A percentile compares a stretch with the other conserved stretches of the same genome.
Conservation (phyloP, 2,888 invertebrate genomes). For the Callimorpha dominula region DNA sequence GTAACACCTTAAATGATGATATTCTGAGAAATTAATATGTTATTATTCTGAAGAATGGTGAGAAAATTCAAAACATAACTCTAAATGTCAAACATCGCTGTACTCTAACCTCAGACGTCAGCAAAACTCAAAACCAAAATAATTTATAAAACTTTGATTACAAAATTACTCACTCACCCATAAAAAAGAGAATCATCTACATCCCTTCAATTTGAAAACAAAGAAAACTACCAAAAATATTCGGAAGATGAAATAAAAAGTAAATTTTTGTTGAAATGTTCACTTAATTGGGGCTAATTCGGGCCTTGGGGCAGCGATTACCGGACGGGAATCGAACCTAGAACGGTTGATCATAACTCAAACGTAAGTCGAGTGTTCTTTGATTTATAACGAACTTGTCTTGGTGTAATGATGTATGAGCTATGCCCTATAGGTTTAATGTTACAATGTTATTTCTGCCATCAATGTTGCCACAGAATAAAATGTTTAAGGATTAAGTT, state of each 20-base stretch:
- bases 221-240: slow-evolving; percentile 42
- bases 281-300: slow-evolving; percentile 73
- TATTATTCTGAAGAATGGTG: too few relatives aligned
- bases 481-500: background rate
- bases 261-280: slow-evolving; percentile 61
- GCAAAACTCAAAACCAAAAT: slow-evolving; percentile 3
- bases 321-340: slow-evolving; percentile 41
- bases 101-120: background rate
- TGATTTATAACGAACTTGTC: slow-evolving; percentile 45
- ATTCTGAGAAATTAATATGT: too few relatives aligned
- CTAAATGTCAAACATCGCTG: too few relatives aligned
- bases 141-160: slow-evolving; percentile 1
- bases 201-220: slow-evolving; percentile 40
- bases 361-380: slow-evolving; percentile 31
- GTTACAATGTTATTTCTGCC: slow-evolving; percentile 1
- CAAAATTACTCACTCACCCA: background rate
- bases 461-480: background rate
- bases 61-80: background rate
- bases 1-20: too few relatives aligned
- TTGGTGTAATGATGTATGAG: slow-evolving; percentile 22
- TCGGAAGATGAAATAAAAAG: slow-evolving; percentile 52
- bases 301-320: slow-evolving; percentile 61
- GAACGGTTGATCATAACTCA: slow-evolving; percentile 25
- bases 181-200: slow-evolving; percentile 9
- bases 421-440: background rate